These are phyloP conservation scores for Drosophila sproati DNA, from an alignment of 1,140 invertebrate species.

Conservation along the genomic window DNA sequence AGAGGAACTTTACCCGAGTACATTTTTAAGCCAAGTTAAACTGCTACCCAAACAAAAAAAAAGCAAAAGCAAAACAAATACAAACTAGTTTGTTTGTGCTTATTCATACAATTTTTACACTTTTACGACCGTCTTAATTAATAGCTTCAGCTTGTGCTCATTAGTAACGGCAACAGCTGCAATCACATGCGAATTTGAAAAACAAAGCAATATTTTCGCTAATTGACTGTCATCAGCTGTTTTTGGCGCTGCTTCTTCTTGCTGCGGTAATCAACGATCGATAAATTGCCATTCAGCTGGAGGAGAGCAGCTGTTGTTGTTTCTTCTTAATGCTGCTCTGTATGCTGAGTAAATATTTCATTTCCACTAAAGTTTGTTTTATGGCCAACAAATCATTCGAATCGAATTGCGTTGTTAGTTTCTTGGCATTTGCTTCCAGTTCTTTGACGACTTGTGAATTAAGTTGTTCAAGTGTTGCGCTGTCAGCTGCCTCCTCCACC, in stretches of 20 bases:
- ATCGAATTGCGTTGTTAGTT: slow-evolving; percentile 88
- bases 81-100: neutral
- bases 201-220: neutral
- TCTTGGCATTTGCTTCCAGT: slow-evolving; percentile 85
- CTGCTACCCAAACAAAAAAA: neutral
- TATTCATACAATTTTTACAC: neutral
- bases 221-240: slow-evolving; percentile 1
- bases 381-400: slow-evolving; percentile 87
- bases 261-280: slow-evolving; percentile 30
- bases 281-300: slow-evolving; percentile 28
- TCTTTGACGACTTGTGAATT: slow-evolving; percentile 87
- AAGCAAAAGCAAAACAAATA: neutral
- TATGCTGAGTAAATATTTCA: slow-evolving; percentile 94
- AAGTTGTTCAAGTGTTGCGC: slow-evolving; percentile 87
- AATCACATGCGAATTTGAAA: slow-evolving; percentile 8
- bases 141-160: neutral
- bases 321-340: slow-evolving; percentile 90
- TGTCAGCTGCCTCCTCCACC: slow-evolving; percentile 87
- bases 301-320: slow-evolving; percentile 49
- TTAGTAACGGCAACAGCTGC: slow-evolving; percentile 5
- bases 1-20: slow-evolving; percentile 17
- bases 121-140: slow-evolving; percentile 13
- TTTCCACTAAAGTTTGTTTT: slow-evolving; percentile 87
- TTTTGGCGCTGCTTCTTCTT: slow-evolving; percentile 8
- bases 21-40: neutral